These are phyloP conservation scores for Burhinus oedicnemus DNA, from an alignment of 2,113 vertebrate genomes.

Conservation along the genomic window DNA sequence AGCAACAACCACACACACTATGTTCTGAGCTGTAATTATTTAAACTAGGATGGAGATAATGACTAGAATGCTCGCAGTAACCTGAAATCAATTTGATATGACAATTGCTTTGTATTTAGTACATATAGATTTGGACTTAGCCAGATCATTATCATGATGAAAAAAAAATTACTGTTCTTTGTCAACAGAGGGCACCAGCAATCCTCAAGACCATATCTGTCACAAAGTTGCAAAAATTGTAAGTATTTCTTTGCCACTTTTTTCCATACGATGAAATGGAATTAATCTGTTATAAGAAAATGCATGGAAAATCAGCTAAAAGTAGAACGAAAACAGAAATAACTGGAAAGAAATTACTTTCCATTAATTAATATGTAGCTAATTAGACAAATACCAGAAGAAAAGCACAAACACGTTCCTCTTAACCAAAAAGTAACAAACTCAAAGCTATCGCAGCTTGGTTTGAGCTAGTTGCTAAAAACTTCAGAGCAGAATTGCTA, in stretches of 20 bases:
- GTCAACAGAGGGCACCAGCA: constrained; percentile 5
- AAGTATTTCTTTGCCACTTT: neutral
- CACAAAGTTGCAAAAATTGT: neutral
- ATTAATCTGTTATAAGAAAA: neutral
- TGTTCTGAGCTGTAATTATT: neutral
- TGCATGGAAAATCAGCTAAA: neutral
- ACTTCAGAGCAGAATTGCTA: neutral
- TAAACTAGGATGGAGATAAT: neutral
- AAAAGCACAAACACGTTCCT: neutral
- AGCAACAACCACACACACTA: neutral
- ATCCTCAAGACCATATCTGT: neutral
- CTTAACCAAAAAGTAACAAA: neutral
- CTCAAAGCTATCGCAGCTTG: neutral
- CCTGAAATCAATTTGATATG: neutral
- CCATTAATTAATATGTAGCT: neutral
- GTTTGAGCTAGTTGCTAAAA: neutral
- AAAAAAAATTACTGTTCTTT: neutral
- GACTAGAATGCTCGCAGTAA: neutral
- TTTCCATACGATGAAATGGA: fast-evolving
- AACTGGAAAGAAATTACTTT: neutral
- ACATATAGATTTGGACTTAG: neutral
- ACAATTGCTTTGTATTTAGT: neutral
- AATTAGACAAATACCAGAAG: neutral
- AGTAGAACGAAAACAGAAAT: neutral
- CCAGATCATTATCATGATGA: neutral